These are phyloP conservation scores for Pandemis cinnamomeana DNA, from an alignment of 2,888 invertebrate species.

Conservation along the genomic window DNA sequence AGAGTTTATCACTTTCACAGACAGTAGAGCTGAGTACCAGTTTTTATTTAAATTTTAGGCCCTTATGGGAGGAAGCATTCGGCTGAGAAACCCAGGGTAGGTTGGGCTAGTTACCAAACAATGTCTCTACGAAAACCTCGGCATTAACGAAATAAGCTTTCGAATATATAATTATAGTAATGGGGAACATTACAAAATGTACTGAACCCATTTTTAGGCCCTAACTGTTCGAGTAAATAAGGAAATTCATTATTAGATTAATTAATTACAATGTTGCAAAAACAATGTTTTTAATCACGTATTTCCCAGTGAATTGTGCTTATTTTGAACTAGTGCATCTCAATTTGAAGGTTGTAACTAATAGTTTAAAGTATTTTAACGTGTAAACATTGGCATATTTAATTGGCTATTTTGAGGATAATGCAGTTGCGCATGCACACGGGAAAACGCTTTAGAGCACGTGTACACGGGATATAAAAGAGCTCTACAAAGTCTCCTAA, in stretches of 20 bases:
- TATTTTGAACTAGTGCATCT: background rate
- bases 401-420: background rate
- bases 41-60: too few species aligned
- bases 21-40: too few species aligned
- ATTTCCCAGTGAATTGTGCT: background rate
- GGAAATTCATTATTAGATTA: background rate
- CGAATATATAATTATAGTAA: too few species aligned
- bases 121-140: too few species aligned
- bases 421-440: background rate
- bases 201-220: background rate
- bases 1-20: too few species aligned
- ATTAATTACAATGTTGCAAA: background rate
- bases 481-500: too few species aligned
- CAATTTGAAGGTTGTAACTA: background rate
- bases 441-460: too few species aligned
- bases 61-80: too few species aligned
- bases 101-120: too few species aligned
- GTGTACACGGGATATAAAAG: too few species aligned
- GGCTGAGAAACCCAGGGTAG: too few species aligned
- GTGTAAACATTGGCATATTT: background rate
- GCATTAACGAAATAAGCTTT: too few species aligned
- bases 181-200: background rate
- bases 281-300: background rate
- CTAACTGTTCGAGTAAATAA: background rate
- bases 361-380: background rate